Base-by-base conservation (phyloP, 1,140 invertebrate genomes). In the Wasmannia auropunctata region DNA sequence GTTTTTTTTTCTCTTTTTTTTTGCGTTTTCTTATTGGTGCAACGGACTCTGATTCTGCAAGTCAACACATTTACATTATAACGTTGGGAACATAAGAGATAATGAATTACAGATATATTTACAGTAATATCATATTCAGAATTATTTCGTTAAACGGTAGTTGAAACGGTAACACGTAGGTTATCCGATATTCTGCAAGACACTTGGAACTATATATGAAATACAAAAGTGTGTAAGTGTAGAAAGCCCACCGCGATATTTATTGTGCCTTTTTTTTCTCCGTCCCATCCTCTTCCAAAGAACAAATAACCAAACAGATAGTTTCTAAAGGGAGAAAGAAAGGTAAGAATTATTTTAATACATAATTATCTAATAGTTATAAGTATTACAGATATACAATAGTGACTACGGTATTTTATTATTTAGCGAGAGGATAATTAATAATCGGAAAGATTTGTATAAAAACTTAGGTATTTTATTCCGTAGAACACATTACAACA, bases 221-320 rank as follows among this genome's bases (percentile, higher is more conserved):
- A 92, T 93, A 93, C 83, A 91, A 91, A 92, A 86, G 80, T 92
- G 90, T 93, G 91, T 90, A 92, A 87, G 86, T 92, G 88, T 90
- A 88, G 80, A 89, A 84, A 84, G 8, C 34, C 28, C n/a, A 19
- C 10, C 54, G 43, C 72, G 86, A 88, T 85, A 56, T 37, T 89
- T 90, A 51, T 87, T 85, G 76, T 51, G 7, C n/a, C 58, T 51
- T 67, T 40, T 60, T 51, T 67, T 40, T 60, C 54, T 67, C 67
- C 34, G 6, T 25, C 5, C 58, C 22, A 11, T 11, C 54, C 22
- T 31, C 25, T 40, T 60, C 54, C 22, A 43, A 58, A 77, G 8
- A 70, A 83, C 19, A 31, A 11, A 49, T 22, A 0, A 54, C 0
- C 3, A 28, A 69, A 69, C 34, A 28, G 11, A 2, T 3, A 69